Evolutionary conservation across 2,797 vertebrate genomes (phyloP).

Genomic region (Phoebastria nigripes): DNA sequence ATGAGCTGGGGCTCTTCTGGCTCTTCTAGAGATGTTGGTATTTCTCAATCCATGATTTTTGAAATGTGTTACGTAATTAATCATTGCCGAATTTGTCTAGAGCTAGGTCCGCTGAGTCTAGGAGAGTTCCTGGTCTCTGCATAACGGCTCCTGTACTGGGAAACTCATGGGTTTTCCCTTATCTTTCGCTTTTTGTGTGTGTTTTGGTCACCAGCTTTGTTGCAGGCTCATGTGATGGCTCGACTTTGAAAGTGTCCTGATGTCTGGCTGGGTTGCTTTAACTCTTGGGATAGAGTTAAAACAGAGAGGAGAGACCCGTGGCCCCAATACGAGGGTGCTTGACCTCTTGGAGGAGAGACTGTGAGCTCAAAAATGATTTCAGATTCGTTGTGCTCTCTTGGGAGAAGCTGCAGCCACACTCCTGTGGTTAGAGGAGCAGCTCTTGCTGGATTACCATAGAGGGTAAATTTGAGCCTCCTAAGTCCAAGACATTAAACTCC

Average conservation of each 20-base stretch:
- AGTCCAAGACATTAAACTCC: background rate
- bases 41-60: background rate
- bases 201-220: background rate
- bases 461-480: background rate
- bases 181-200: background rate
- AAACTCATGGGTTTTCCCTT: background rate
- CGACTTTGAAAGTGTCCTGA: background rate
- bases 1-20: rapidly evolving
- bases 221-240: background rate
- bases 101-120: rapidly evolving
- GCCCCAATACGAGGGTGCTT: rapidly evolving
- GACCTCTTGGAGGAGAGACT: background rate
- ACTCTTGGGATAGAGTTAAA: background rate
- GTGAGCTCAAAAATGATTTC: background rate
- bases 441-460: slow-evolving; percentile 2
- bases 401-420: background rate
- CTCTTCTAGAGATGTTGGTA: background rate
- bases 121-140: background rate
- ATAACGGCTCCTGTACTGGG: rapidly evolving
- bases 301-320: background rate
- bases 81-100: rapidly evolving
- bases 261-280: background rate
- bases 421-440: background rate
- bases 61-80: background rate
- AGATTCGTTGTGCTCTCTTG: background rate